A percentile compares a stretch with the other conserved stretches of the same genome.
Evolutionary conservation across 2,797 vertebrate species (phyloP).

Genomic region (Otus scops): DNA sequence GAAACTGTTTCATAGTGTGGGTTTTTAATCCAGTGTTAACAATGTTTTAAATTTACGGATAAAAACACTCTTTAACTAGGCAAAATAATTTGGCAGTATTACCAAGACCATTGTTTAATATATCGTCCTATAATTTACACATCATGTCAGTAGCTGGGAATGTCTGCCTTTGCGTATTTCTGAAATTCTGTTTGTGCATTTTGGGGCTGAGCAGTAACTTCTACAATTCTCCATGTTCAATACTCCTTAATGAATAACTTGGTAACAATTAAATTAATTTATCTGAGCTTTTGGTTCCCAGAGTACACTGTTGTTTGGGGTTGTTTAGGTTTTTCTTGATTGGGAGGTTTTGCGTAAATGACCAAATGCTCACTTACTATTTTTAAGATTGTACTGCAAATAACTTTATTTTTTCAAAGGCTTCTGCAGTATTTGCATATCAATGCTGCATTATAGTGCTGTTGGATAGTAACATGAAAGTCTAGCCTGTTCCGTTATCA

Average conservation of each 20-base stretch:
- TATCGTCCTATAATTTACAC: accelerated
- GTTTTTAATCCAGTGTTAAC: neutral
- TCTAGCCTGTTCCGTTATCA: neutral
- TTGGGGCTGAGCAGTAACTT: neutral
- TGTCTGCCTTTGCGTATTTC: neutral
- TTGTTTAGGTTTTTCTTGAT: neutral
- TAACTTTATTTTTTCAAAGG: neutral
- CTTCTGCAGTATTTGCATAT: neutral
- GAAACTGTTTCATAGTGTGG: neutral
- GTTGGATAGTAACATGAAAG: neutral
- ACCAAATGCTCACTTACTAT: neutral
- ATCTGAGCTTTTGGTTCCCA: neutral
- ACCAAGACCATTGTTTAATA: neutral
- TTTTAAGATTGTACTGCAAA: neutral
- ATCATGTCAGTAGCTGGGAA: neutral
- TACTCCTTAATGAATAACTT: neutral
- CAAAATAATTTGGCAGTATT: neutral
- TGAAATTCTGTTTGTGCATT: neutral
- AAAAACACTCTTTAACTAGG: neutral
- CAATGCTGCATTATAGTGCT: neutral
- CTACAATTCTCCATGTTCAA: neutral
- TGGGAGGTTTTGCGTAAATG: neutral
- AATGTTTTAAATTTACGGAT: neutral
- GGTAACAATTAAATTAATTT: neutral
- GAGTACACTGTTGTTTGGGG: neutral